Base-by-base conservation (phyloP, 2,888 invertebrate genomes). In the Trichopria drosophilae region DNA sequence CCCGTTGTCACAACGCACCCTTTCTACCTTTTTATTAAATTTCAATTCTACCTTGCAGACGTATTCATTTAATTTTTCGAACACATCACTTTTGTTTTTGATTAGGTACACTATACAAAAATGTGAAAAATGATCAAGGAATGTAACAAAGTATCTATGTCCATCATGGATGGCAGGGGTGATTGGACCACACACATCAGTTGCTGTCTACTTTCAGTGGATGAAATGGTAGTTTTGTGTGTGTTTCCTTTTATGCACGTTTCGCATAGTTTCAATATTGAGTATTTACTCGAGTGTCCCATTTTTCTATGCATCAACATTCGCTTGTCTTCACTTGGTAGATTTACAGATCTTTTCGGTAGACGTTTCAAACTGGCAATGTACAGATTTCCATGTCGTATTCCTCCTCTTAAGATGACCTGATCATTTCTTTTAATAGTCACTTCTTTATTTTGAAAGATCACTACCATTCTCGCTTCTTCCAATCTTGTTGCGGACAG, bases 161-260 rank as follows among this genome's bases (percentile, higher is more conserved):
- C 56, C 61, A 46, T 61, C 55, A 9, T 22, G 22, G 5, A 35
- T 35, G 12, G 22, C 15, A 16, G 62, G 61, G 23, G 34, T 57
- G 26, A 61, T 59, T 20, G 57, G 61, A 15, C 64, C 63, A 50
- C 61, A 60, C 6, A 64, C 55, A 51, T 65, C 63, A 31, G 55
- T 55, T n/a, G n/a, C n/a, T n/a, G n/a, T n/a, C n/a, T n/a, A n/a
- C n/a, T n/a, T n/a, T n/a, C n/a, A n/a, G n/a, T n/a, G n/a, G n/a
- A n/a, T n/a, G n/a, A n/a, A n/a, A n/a, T n/a, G n/a, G n/a, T n/a
- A n/a, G n/a, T n/a, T n/a, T n/a, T n/a, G n/a, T n/a, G n/a, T n/a
- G n/a, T n/a, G n/a, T n/a, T n/a, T n/a, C n/a, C n/a, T n/a, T n/a
- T n/a, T n/a, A n/a, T n/a, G n/a, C n/a, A n/a, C n/a, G n/a, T n/a